These are phyloP conservation scores for Ptychochromis oligacanthus DNA, from an alignment of 2,113 vertebrate species.

Conservation along the genomic window DNA sequence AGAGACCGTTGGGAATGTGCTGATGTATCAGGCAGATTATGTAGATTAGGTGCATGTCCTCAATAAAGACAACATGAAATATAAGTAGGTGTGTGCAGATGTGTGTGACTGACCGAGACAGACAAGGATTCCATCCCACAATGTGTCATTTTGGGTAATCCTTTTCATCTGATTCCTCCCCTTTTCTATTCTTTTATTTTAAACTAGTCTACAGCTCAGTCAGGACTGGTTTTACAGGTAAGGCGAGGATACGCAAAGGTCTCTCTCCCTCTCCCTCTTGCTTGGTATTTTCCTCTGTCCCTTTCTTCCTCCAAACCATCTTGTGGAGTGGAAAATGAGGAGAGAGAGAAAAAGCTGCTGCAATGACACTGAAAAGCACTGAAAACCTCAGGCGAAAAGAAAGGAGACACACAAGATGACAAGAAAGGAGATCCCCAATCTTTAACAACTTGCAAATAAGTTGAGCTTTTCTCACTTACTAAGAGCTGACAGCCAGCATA, in stretches of 20 bases:
- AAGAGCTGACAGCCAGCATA: conserved; percentile 27
- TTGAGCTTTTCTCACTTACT: neutral
- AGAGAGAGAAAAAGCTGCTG: neutral
- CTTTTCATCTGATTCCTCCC: conserved; percentile 29
- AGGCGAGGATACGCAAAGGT: conserved; percentile 21
- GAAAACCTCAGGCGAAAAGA: neutral
- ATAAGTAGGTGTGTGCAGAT: neutral
- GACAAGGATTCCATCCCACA: neutral
- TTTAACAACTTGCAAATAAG: neutral
- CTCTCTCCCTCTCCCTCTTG: neutral
- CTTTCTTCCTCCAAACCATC: neutral
- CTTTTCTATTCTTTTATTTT: conserved; percentile 21
- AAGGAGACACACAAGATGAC: neutral
- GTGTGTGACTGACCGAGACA: neutral
- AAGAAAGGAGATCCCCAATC: conserved; percentile 7
- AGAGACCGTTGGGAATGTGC: conserved; percentile 28
- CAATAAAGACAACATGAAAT: neutral
- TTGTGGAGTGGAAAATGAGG: neutral
- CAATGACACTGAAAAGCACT: neutral
- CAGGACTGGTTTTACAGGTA: conserved; percentile 69
- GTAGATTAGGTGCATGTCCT: neutral
- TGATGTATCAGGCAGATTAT: conserved; percentile 24
- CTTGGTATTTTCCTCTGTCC: neutral
- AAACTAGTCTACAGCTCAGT: conserved; percentile 14
- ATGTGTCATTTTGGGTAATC: conserved; percentile 23